Percentiles rank a stretch among this genome's conserved stretches.
phyloP scores from a whole-genome alignment of 2,888 invertebrate species.

The Herminia tarsipennalis region DNA sequence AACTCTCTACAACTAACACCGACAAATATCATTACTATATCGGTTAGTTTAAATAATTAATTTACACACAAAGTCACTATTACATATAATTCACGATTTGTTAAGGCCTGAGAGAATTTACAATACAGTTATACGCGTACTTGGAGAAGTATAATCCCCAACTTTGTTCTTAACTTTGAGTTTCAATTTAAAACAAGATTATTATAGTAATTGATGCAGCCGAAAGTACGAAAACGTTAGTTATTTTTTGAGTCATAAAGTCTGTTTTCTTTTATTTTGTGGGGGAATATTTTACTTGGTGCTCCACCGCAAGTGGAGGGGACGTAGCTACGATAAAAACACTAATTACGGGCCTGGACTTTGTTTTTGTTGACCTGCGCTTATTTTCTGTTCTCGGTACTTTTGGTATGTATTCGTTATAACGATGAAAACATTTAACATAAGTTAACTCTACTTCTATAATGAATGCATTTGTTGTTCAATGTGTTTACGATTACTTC shows the following conservation, averaged over 20 bases:
- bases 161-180: constrained; percentile 40
- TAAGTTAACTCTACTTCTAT: not conserved
- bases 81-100: constrained; percentile 20
- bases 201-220: constrained; percentile 26
- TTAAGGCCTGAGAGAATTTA: constrained; percentile 21
- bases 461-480: too few relatives aligned
- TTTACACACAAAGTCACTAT: constrained; percentile 14
- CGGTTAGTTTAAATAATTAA: too few relatives aligned
- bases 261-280: constrained; percentile 45
- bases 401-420: constrained; percentile 27
- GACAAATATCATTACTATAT: too few relatives aligned
- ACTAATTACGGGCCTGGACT: constrained; percentile 53
- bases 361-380: constrained; percentile 42
- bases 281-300: constrained; percentile 47
- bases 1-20: too few relatives aligned
- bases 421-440: constrained; percentile 27
- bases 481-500: too few relatives aligned
- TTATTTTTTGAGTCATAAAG: constrained; percentile 39
- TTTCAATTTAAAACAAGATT: constrained; percentile 44
- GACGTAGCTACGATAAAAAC: constrained; percentile 52
- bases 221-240: constrained; percentile 23
- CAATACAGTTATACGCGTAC: constrained; percentile 27
- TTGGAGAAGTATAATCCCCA: constrained; percentile 29
- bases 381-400: constrained; percentile 30
- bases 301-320: constrained; percentile 46